Evolutionary conservation across 1,140 invertebrate species (phyloP), one percentile per base, ranked within the genome.

Genomic region (Sitophilus oryzae): DNA sequence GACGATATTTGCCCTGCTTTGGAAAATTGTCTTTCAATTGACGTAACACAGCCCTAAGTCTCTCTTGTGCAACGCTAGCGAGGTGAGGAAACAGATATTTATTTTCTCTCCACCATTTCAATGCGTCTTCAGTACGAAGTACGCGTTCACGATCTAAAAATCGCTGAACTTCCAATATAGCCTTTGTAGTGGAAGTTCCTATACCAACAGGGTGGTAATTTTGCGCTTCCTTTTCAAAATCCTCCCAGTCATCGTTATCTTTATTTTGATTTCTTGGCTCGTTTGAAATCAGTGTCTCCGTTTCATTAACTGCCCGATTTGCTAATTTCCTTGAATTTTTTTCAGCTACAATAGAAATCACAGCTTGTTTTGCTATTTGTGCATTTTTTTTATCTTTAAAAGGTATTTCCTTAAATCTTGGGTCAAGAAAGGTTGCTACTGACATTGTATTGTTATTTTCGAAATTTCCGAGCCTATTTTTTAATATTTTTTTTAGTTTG

Each of bases 151-250:
- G n/a, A n/a, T n/a, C 36, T 38, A 38, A 38, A 38, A 38, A 38
- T 38, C 36, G 36, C 36, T 38, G 36, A 38, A 38, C 36, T 38
- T 38, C 36, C 16, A 38, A 38, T 8, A 38, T 38, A 4, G 36
- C 36, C 36, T 38, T 38, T 9, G 36, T 38, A 38, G 36, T 38
- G 16, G 36, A 38, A 38, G 36, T 38, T 14, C 36, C 36, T 14
- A 38, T 15, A 14, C 36, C 36, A 38, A 38, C 36, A 9, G 36
- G 36, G 10, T 38, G 36, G 36, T 38, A 38, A 38, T 38, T 38
- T 38, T 38, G 36, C 10, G 36, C 14, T 38, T 38, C 36, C 36
- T 38, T 38, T 14, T 38, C 36, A 38, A 38, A 38, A 38, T 38
- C 36, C 36, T 38, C 36, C 36, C 36, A 38, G 16, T n/a, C 10